Percentiles rank a stretch among this genome's conserved stretches.
Evolutionary conservation across 2,888 invertebrate genomes (phyloP).

Genomic region (Acrocera orbiculus): DNA sequence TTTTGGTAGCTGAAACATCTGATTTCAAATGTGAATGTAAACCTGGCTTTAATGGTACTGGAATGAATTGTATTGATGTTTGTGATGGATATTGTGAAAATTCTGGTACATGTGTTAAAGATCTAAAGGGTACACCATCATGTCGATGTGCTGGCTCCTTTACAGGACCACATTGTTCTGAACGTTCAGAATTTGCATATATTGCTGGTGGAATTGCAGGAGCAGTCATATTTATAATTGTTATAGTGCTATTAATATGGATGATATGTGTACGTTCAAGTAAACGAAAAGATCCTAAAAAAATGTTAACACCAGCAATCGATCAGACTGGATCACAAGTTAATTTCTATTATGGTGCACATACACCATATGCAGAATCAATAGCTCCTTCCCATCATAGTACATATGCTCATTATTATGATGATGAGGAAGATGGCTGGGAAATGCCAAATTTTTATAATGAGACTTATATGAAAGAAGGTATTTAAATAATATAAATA

Average conservation of each 20-base stretch:
- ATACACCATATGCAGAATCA: slow-evolving; percentile 86
- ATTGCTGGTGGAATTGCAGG: slow-evolving; percentile 89
- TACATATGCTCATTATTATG: slow-evolving; percentile 89
- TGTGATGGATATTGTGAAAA: slow-evolving; percentile 78
- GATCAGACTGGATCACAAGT: slow-evolving; percentile 88
- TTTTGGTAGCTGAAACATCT: slow-evolving; percentile 62
- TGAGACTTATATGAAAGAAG: slow-evolving; percentile 90
- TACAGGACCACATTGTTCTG: slow-evolving; percentile 73
- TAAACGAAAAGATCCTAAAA: slow-evolving; percentile 78
- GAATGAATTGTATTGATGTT: slow-evolving; percentile 61
- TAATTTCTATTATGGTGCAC: slow-evolving; percentile 90
- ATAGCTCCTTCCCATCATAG: slow-evolving; percentile 91
- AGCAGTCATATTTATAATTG: slow-evolving; percentile 82
- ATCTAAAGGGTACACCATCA: slow-evolving; percentile 63
- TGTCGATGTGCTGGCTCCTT: slow-evolving; percentile 86
- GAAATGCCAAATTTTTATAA: slow-evolving; percentile 96
- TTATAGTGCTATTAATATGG: slow-evolving; percentile 85
- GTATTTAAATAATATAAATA: slow-evolving; percentile 13
- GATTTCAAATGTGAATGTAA: slow-evolving; percentile 86
- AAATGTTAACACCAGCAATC: slow-evolving; percentile 70
- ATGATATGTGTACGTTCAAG: slow-evolving; percentile 92
- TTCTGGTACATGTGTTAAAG: slow-evolving; percentile 74
- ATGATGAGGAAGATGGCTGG: slow-evolving; percentile 93
- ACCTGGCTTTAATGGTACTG: slow-evolving; percentile 80
- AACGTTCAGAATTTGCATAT: slow-evolving; percentile 89